These are phyloP conservation scores for Scartelaos histophorus DNA, from an alignment of 2,113 vertebrate species.

Conservation along the genomic window DNA sequence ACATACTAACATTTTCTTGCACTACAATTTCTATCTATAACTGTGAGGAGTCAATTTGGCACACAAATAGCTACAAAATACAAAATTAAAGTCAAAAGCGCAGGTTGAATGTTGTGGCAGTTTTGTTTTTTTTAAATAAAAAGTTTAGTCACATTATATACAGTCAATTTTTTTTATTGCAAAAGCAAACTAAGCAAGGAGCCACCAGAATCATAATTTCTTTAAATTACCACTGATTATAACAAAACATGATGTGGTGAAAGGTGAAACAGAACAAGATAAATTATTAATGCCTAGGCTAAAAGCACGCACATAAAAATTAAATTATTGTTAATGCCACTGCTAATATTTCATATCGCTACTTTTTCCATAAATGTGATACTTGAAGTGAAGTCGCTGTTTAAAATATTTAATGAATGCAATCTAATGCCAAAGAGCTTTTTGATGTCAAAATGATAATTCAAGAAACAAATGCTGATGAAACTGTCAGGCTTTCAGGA, in stretches of 20 bases:
- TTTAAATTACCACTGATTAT: constrained; percentile 49
- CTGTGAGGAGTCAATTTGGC: not conserved
- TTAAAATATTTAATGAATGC: constrained; percentile 91
- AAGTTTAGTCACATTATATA: not conserved
- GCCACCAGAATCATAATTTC: constrained; percentile 36
- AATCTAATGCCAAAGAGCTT: constrained; percentile 94
- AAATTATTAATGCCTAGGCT: constrained; percentile 70
- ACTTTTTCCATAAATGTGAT: constrained; percentile 78
- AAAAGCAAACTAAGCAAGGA: constrained; percentile 12
- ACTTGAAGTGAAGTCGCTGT: constrained; percentile 84
- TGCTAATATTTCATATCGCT: constrained; percentile 72
- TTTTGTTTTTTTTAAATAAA: not conserved
- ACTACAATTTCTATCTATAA: not conserved
- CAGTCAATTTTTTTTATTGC: not conserved
- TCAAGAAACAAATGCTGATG: constrained; percentile 93
- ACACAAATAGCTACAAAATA: not conserved
- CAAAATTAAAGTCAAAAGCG: too few species aligned
- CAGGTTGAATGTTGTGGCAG: not conserved
- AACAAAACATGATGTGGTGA: constrained; percentile 66
- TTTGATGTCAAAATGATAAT: constrained; percentile 98
- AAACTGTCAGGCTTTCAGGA: constrained; percentile 96
- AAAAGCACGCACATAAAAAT: constrained; percentile 59
- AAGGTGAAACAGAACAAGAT: constrained; percentile 58
- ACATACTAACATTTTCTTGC: too few species aligned
- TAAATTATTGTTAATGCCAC: constrained; percentile 65